A percentile compares a stretch with the other conserved stretches of the same genome.
These are phyloP conservation scores for Tinamus major DNA, from an alignment of 2,797 vertebrate genomes.

Conservation along the genomic window DNA sequence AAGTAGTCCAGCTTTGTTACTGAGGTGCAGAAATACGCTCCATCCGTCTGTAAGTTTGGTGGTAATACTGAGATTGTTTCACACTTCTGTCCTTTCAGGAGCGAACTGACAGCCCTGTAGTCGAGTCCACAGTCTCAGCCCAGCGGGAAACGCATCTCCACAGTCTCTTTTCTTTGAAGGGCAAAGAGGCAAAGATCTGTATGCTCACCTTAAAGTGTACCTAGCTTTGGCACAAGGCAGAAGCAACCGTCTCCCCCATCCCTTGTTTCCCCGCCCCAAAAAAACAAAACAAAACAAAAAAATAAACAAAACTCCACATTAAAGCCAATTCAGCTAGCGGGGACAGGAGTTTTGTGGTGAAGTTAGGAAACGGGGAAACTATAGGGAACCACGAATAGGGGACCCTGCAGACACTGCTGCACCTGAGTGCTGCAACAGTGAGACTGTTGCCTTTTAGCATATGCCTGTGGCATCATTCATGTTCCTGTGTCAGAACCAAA, in stretches of 20 bases:
- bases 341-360: background rate
- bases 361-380: background rate
- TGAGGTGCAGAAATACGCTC: background rate
- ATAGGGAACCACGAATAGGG: rapidly evolving
- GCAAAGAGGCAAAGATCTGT: background rate
- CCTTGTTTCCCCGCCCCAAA: no score
- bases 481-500: background rate
- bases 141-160: background rate
- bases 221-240: background rate
- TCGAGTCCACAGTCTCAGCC: background rate
- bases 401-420: background rate
- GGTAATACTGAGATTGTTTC: background rate
- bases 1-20: background rate
- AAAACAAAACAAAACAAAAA: no score
- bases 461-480: background rate
- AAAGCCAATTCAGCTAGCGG: background rate
- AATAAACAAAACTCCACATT: background rate
- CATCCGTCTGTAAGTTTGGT: background rate
- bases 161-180: background rate
- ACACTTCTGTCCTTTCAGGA: background rate
- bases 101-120: background rate
- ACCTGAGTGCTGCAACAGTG: background rate
- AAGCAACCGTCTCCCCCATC: background rate
- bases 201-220: background rate
- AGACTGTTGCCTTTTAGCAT: background rate